Conservation (phyloP, 1,140 invertebrate genomes). For the Vanessa tameamea region DNA sequence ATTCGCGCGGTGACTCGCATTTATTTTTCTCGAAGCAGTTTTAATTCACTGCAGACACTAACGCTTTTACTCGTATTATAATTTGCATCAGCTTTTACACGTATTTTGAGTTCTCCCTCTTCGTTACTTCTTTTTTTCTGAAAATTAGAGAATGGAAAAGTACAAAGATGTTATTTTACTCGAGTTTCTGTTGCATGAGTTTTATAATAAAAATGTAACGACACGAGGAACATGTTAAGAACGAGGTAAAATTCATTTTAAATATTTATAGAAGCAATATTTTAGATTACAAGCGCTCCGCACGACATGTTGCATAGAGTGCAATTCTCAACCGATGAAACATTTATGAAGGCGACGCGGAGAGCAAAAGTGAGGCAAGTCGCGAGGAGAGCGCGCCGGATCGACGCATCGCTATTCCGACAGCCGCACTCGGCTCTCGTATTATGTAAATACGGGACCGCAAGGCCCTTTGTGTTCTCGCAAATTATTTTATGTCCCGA, state of each 20-base stretch:
- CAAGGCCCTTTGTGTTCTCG: slow-evolving; percentile 3
- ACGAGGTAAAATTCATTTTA: slow-evolving; percentile 6
- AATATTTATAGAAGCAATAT: slow-evolving; percentile 15
- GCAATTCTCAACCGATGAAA: slow-evolving; percentile 20
- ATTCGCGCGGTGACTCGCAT: not conserved
- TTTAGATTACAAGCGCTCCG: slow-evolving; percentile 1
- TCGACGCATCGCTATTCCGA: not conserved
- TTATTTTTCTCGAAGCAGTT: not conserved
- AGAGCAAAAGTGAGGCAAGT: not conserved
- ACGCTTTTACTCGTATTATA: no score
- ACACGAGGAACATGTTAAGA: not conserved
- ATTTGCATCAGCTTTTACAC: no score
- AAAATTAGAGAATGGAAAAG: no score
- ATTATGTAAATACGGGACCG: slow-evolving; percentile 9
- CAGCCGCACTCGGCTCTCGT: not conserved
- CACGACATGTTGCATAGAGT: slow-evolving; percentile 16
- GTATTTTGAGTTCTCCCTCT: no score
- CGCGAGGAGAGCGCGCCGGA: no score
- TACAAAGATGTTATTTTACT: no score
- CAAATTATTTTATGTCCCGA: slow-evolving; percentile 16
- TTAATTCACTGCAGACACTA: no score
- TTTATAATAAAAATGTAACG: not conserved
- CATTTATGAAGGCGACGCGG: slow-evolving; percentile 17
- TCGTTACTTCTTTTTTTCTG: no score
- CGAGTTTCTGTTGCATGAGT: no score